phyloP scores from a whole-genome alignment of 2,113 vertebrate genomes.

The Lampris incognitus region DNA sequence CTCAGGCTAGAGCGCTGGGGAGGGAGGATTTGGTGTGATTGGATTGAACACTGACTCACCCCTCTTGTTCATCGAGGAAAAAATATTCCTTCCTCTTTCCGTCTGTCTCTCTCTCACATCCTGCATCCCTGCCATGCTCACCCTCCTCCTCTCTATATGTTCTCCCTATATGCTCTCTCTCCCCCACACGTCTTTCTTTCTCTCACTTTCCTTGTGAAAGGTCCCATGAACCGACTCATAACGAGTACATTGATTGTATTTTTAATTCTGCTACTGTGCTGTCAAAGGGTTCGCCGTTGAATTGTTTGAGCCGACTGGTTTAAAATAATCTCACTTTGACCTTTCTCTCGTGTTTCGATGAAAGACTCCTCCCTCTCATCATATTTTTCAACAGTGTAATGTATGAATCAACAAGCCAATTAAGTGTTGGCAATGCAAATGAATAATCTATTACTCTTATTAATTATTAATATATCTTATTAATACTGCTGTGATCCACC shows the following conservation, averaged over 20 bases:
- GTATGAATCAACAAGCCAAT: not conserved
- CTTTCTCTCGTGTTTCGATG: not conserved
- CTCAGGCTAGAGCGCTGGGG: slow-evolving; percentile 37
- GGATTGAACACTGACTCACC: slow-evolving; percentile 61
- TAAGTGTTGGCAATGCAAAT: not conserved
- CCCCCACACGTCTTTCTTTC: not conserved
- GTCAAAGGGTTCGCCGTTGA: not conserved
- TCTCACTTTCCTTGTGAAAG: slow-evolving; percentile 30
- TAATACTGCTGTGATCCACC: too few species aligned
- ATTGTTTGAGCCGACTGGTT: slow-evolving; percentile 15
- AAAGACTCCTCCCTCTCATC: not conserved
- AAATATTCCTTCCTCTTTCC: slow-evolving; percentile 33
- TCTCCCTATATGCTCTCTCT: not conserved
- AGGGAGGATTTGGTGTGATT: slow-evolving; percentile 68
- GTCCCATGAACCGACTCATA: slow-evolving; percentile 45
- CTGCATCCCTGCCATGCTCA: too few species aligned
- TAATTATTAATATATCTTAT: too few species aligned
- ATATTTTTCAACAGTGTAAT: slow-evolving; percentile 17
- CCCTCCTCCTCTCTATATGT: not conserved
- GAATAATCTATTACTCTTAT: too few species aligned
- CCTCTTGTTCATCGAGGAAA: slow-evolving; percentile 47
- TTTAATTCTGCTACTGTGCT: slow-evolving; percentile 1
- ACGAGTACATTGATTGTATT: slow-evolving; percentile 25
- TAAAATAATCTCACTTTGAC: slow-evolving; percentile 1
- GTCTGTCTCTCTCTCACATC: not conserved